Percentiles rank a stretch among this genome's conserved stretches.
Conservation (phyloP, 1,140 invertebrate genomes). For the Ostrea edulis region DNA sequence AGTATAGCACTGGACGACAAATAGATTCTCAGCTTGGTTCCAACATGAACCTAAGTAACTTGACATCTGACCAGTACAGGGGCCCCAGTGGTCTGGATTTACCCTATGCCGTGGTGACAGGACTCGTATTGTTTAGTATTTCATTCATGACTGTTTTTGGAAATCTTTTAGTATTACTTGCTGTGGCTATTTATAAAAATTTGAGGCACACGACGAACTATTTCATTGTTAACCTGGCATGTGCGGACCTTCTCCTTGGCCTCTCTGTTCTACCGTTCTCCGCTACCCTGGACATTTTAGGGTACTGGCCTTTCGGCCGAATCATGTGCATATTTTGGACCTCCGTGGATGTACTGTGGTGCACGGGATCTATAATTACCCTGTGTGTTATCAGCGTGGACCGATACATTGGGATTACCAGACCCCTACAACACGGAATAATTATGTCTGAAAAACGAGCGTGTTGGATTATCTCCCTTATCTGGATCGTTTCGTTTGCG, state of each 20-base stretch:
- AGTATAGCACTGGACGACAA: neutral
- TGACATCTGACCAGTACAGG: neutral
- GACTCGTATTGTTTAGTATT: slow-evolving; percentile 58
- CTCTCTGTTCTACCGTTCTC: slow-evolving; percentile 79
- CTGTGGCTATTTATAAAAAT: slow-evolving; percentile 92
- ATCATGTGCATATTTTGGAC: slow-evolving; percentile 79
- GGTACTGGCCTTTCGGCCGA: slow-evolving; percentile 77
- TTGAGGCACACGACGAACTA: slow-evolving; percentile 95
- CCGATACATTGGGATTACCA: slow-evolving; percentile 79
- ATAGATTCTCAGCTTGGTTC: neutral
- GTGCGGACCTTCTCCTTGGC: slow-evolving; percentile 78
- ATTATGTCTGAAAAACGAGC: slow-evolving; percentile 82
- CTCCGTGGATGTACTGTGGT: slow-evolving; percentile 79
- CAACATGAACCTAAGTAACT: neutral
- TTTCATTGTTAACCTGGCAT: slow-evolving; percentile 94
- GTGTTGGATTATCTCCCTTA: slow-evolving; percentile 93
- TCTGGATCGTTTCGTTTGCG: slow-evolving; percentile 96
- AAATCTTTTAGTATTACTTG: slow-evolving; percentile 92
- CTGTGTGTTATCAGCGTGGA: slow-evolving; percentile 80
- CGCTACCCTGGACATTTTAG: slow-evolving; percentile 70
- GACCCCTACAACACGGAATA: slow-evolving; percentile 76
- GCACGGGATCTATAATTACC: slow-evolving; percentile 80
- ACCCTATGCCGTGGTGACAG: slow-evolving; percentile 49
- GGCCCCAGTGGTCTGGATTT: slow-evolving; percentile 1
- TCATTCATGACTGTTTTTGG: slow-evolving; percentile 80